These are phyloP conservation scores for Rhagium mordax DNA, from an alignment of 2,888 invertebrate species.

Conservation along the genomic window DNA sequence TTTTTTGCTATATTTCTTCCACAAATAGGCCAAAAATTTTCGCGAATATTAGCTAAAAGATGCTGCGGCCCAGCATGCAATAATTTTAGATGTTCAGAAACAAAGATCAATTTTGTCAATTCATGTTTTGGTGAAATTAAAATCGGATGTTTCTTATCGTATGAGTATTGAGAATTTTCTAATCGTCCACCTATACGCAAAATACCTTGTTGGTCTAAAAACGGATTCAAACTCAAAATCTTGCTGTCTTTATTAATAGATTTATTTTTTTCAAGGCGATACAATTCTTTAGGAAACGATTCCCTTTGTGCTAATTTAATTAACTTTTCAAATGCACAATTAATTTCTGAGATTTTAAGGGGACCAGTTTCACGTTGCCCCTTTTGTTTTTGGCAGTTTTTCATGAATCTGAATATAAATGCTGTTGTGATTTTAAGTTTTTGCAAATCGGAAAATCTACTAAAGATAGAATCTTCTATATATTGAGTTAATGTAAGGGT, in stretches of 20 bases:
- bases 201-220: not conserved
- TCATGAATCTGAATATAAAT: not conserved
- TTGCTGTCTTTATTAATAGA: not conserved
- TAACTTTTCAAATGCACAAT: not conserved
- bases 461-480: not conserved
- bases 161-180: not conserved
- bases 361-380: not conserved
- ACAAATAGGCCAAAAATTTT: constrained; percentile 44
- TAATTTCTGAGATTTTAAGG: not conserved
- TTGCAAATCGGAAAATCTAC: not conserved
- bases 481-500: not conserved
- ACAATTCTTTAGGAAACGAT: not conserved
- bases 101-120: constrained; percentile 44
- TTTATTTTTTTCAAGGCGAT: not conserved
- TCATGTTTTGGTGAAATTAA: constrained; percentile 39
- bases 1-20: constrained; percentile 34
- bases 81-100: constrained; percentile 32
- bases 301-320: not conserved
- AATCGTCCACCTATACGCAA: not conserved
- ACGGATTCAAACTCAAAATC: not conserved
- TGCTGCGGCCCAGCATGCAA: constrained; percentile 41
- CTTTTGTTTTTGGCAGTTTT: not conserved
- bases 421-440: not conserved
- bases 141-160: constrained; percentile 43
- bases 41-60: constrained; percentile 36